Percentiles rank a stretch among this genome's conserved stretches.
Conservation (phyloP, 2,113 vertebrate species). For the Brienomyrus brachyistius region DNA sequence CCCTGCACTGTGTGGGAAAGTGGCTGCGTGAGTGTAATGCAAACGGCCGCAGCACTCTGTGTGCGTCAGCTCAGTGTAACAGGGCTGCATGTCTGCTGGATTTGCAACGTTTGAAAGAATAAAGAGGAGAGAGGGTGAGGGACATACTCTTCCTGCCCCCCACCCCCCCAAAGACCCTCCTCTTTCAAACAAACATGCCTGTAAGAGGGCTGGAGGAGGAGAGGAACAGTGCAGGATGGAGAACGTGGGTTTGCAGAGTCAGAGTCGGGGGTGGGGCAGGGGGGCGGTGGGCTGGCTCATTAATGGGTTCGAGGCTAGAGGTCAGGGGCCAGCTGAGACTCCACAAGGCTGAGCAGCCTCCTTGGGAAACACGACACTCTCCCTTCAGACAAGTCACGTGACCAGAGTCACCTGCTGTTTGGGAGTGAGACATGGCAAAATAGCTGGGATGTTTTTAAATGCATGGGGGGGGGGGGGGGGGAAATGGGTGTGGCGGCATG, state of each 20-base stretch:
- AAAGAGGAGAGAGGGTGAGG: not conserved
- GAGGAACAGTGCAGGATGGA: not conserved
- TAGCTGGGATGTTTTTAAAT: not conserved
- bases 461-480: not conserved
- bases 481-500: not conserved
- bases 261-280: not conserved
- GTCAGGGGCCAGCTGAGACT: not conserved
- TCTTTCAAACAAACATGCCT: not conserved
- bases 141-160: not conserved
- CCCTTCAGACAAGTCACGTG: not conserved
- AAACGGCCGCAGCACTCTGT: not conserved
- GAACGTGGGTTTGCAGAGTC: not conserved
- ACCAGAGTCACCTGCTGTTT: conserved; percentile 6
- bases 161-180: not conserved
- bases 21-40: not conserved
- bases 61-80: not conserved
- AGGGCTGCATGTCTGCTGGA: not conserved
- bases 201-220: not conserved
- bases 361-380: not conserved
- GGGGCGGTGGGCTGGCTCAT: not conserved
- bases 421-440: not conserved
- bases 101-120: not conserved
- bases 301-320: not conserved
- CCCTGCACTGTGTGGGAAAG: not conserved
- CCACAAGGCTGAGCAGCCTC: not conserved